Conservation (phyloP, 2,888 invertebrate species). For the Erebia aethiops region DNA sequence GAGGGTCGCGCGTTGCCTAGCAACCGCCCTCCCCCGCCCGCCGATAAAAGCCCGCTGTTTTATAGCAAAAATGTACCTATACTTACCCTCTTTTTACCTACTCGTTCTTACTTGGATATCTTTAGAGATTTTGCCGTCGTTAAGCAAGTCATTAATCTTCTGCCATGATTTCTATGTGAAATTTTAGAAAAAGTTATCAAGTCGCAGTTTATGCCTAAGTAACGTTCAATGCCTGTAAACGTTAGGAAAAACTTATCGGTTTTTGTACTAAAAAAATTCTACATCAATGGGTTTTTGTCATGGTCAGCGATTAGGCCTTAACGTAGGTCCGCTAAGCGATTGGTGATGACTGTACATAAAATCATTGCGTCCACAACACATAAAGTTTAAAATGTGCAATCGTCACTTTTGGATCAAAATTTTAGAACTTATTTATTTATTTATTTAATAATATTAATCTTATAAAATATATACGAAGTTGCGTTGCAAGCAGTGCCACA, state of each 20-base stretch:
- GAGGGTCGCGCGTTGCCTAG: constrained; percentile 76
- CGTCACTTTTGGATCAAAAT: no score
- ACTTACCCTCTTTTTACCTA: constrained; percentile 43
- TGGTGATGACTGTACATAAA: background rate
- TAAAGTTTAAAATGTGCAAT: no score
- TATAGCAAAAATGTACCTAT: constrained; percentile 54
- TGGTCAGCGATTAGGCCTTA: background rate
- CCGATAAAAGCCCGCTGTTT: constrained; percentile 72
- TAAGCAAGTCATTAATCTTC: constrained; percentile 11
- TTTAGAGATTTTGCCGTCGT: constrained; percentile 20
- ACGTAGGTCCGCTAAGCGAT: background rate
- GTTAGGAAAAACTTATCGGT: constrained; percentile 6
- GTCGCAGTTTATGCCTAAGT: background rate
- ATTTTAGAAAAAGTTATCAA: constrained; percentile 7
- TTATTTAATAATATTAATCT: no score
- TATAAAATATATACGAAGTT: no score
- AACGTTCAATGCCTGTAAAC: background rate
- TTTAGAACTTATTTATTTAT: no score
- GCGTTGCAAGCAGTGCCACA: no score
- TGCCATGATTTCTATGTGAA: background rate
- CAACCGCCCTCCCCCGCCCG: constrained; percentile 64
- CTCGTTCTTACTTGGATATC: constrained; percentile 12
- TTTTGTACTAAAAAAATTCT: no score
- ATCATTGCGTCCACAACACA: no score
- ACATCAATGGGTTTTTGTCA: no score